phyloP scores from a whole-genome alignment of 2,888 invertebrate genomes.

The Argyresthia goedartella region DNA sequence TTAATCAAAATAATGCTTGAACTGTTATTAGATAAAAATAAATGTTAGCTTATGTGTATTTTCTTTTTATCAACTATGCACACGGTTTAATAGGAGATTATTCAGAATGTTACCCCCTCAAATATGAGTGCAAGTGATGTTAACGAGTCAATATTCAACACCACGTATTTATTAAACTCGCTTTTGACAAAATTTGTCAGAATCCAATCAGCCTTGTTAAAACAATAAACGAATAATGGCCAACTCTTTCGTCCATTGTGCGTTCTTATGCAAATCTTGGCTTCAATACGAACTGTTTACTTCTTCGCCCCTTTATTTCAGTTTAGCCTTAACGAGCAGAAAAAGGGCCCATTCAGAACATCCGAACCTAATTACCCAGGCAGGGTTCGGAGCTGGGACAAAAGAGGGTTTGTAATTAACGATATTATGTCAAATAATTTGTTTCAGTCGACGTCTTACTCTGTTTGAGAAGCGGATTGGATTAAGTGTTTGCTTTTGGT shows the following conservation, averaged over 20 bases:
- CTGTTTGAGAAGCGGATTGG: slow-evolving; percentile 49
- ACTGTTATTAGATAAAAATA: too few relatives aligned
- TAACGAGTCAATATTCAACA: too few relatives aligned
- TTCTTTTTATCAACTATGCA: too few relatives aligned
- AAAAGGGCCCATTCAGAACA: slow-evolving; percentile 67
- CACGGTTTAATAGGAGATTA: too few relatives aligned
- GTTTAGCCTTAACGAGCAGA: slow-evolving; percentile 57
- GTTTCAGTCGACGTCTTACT: slow-evolving; percentile 64
- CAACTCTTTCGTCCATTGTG: slow-evolving; percentile 44
- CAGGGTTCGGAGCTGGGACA: slow-evolving; percentile 36
- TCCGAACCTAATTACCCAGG: slow-evolving; percentile 67
- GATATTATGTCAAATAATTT: slow-evolving; percentile 72
- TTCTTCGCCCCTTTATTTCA: slow-evolving; percentile 63
- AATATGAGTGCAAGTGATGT: too few relatives aligned
- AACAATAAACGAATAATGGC: slow-evolving; percentile 30
- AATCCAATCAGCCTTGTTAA: slow-evolving; percentile 19
- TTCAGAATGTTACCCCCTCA: too few relatives aligned
- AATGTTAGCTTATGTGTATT: too few relatives aligned
- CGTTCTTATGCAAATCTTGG: slow-evolving; percentile 50
- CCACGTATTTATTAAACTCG: too few relatives aligned
- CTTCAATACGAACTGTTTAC: slow-evolving; percentile 61
- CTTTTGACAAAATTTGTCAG: neutral
- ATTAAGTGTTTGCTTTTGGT: slow-evolving; percentile 48
- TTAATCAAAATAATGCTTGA: too few relatives aligned
- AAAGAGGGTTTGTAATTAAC: slow-evolving; percentile 69